Evolutionary conservation across 2,113 vertebrate genomes (phyloP), one percentile per base, ranked within the genome.

Genomic region (Pseudopodoces humilis): DNA sequence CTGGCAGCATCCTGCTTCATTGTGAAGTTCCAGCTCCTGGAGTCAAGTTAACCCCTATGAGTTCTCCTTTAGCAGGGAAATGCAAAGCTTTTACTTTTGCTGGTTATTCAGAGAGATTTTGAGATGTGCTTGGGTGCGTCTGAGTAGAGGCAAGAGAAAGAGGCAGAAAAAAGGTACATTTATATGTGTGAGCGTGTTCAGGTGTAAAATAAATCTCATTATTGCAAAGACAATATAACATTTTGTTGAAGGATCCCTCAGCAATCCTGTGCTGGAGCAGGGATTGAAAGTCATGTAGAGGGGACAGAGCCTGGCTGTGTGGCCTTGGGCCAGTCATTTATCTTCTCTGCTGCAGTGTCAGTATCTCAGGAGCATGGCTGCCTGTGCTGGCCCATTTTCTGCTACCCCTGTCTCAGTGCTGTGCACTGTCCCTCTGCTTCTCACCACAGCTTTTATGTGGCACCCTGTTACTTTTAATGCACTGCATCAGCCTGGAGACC

Each of bases 281-380:
- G 43, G 68, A 74, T 55, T 92, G 78, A 72, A 92, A 93, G 92
- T 86, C 90, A 92, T 16, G 25, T 59, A 82, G 60, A 86, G 74
- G 70, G 39, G 86, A 60, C 69, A 41, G 15, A 59, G 72, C 44
- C 16, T 30, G 1, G 7, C 52, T 64, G 70, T 4, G 10, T 94
- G 59, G 92, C 94, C 89, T 85, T 75, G 69, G 92, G 87, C 72
- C 59, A 60, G 46, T 72, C 91, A 24, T 86, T 88, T 70, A 11
- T 59, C 77, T 80, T 53, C 21, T 35, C n/a, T 72, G 68, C 90
- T 95, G 94, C 81, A 70, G 86, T 82, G 92, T 82, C 53, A 14
- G 80, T 62, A 15, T 72, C 77, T 89, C 53, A 39, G 64, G 72
- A 88, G 60, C 6, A 1, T 17, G 63, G 59, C 79, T 82, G 83